Conservation (phyloP, 1,140 invertebrate species). For the Cotesia typhae region DNA sequence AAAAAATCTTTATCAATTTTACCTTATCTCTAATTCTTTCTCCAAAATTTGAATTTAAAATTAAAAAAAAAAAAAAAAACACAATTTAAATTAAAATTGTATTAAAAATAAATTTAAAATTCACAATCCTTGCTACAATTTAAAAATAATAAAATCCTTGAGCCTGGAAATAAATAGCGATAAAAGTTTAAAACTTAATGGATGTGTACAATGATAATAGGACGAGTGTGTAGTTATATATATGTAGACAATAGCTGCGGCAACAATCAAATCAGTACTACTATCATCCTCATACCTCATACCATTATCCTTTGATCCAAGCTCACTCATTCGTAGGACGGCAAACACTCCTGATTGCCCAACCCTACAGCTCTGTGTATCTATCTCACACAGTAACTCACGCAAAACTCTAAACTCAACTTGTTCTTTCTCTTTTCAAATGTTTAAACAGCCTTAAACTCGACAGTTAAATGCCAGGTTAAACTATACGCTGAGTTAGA, state of each 20-base stretch:
- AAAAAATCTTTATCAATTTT: no score
- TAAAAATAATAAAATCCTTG: no score
- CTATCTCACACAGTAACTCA: slow-evolving; percentile 46
- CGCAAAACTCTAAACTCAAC: slow-evolving; percentile 26
- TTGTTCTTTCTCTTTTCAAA: slow-evolving; percentile 29
- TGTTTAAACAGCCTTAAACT: slow-evolving; percentile 37
- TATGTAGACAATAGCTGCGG: slow-evolving; percentile 58
- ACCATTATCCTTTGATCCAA: slow-evolving; percentile 64
- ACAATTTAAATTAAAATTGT: no score
- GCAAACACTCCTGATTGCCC: slow-evolving; percentile 66
- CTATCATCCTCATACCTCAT: slow-evolving; percentile 55
- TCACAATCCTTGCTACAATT: no score
- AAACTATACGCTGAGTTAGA: slow-evolving; percentile 10
- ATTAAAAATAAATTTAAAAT: no score
- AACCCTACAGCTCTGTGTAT: slow-evolving; percentile 54
- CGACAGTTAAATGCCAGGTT: not conserved
- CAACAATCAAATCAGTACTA: slow-evolving; percentile 66
- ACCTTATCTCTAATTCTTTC: no score
- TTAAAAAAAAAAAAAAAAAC: no score
- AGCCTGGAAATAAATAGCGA: no score
- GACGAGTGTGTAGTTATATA: slow-evolving; percentile 54
- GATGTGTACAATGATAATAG: not conserved
- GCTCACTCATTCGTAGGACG: slow-evolving; percentile 49
- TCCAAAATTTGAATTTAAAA: no score
- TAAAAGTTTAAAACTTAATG: not conserved